Evolutionary conservation across 2,888 invertebrate species (phyloP), one percentile per base, ranked within the genome.

Genomic region (Lasioglossum zephyrum): DNA sequence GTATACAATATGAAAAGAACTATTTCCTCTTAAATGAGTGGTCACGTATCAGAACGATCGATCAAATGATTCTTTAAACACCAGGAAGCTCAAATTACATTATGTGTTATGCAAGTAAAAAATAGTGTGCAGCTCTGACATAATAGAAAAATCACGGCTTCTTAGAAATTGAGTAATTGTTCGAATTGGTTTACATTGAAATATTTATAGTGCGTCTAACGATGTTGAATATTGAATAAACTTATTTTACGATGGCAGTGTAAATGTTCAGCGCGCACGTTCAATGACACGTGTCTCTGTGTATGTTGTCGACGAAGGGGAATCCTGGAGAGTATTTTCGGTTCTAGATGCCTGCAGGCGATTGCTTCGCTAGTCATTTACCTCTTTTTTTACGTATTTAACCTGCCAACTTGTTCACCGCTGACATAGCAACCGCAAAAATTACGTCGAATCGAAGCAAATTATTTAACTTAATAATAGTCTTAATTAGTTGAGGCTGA

Each of bases 81-180:
- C 31, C 63, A 16, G 63, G 63, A 63, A 63, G 6, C 31, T 31
- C 31, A 0, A 31, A 16, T 31, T 13, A 26, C 63, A 63, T 53
- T 53, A n/a, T n/a, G 53, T 53, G 22, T 63, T 63, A 63, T 63
- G 63, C 63, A 63, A 63, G 63, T 31, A 31, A 63, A 63, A 26
- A 31, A 31, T 16, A 63, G 13, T 63, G 6, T 63, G 16, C 63
- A 63, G 16, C 31, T 63, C 31, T 63, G 63, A 63, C 16, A 31
- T 63, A 63, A 63, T 31, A 63, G 2, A 63, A 16, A 16, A 16
- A 31, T 31, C 26, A 16, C 26, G 60, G 13, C 31, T 26, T 63
- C 26, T 63, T 16, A 63, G 26, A 63, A 63, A 0, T 63, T 26
- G 16, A 63, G 16, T 63, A 6, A 63, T 63, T 63, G n/a, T 63